Evolutionary conservation across 2,888 invertebrate genomes (phyloP).

Genomic region (Oscheius sp.): DNA sequence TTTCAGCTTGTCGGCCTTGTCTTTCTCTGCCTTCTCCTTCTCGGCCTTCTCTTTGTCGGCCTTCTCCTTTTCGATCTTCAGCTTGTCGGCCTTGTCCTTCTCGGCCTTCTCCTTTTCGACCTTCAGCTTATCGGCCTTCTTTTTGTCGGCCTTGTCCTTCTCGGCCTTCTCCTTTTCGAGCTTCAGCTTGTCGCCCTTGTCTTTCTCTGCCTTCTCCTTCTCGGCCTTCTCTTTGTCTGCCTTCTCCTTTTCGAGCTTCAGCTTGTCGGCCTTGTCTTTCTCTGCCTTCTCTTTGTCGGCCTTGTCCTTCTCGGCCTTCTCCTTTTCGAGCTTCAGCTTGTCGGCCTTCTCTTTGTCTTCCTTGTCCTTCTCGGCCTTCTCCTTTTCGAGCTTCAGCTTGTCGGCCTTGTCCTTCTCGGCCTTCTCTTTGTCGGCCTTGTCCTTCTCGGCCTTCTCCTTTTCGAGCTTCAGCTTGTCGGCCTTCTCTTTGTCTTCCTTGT

Average conservation of each 20-base stretch:
- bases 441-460: constrained; percentile 14
- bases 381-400: constrained; percentile 9
- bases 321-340: constrained; percentile 5
- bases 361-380: constrained; percentile 27
- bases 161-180: constrained; percentile 16
- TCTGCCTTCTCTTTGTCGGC: constrained; percentile 6
- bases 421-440: constrained; percentile 21
- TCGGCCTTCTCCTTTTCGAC: constrained; percentile 17
- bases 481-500: constrained; percentile 4
- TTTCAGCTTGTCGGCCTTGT: constrained; percentile 9
- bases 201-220: not conserved
- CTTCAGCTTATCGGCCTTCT: constrained; percentile 5
- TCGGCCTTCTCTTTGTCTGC: constrained; percentile 10
- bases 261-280: constrained; percentile 1
- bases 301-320: constrained; percentile 8
- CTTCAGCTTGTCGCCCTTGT: not conserved
- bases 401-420: constrained; percentile 20
- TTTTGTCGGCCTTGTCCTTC: constrained; percentile 24
- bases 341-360: constrained; percentile 14
- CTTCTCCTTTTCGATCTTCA: constrained; percentile 11
- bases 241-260: constrained; percentile 1
- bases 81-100: constrained; percentile 21
- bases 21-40: constrained; percentile 3
- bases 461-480: constrained; percentile 11
- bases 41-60: constrained; percentile 21